These are phyloP conservation scores for Frankliniella fusca DNA, from an alignment of 2,888 invertebrate genomes.

Conservation along the genomic window DNA sequence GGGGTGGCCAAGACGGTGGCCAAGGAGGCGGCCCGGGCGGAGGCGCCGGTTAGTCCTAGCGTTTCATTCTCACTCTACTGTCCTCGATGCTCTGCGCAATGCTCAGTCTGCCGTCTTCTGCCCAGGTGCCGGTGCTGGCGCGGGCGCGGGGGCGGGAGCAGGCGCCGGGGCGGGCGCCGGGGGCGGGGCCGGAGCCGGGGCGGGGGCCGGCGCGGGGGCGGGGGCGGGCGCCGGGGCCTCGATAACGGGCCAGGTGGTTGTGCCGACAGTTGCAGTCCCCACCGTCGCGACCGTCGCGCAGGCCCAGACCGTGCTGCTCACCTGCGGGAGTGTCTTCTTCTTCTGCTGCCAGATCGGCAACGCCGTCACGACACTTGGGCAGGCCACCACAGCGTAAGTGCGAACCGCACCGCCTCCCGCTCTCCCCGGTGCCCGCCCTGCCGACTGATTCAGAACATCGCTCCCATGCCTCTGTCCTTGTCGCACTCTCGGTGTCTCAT, in stretches of 20 bases:
- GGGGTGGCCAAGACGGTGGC: neutral
- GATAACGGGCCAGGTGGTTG: neutral
- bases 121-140: neutral
- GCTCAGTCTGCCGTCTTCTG: too few species aligned
- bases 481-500: too few species aligned
- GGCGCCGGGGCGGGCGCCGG: neutral
- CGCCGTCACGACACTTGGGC: neutral
- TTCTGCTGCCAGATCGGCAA: slow-evolving; percentile 13
- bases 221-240: neutral
- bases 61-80: neutral
- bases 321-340: neutral
- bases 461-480: too few species aligned
- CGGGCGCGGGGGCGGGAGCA: neutral
- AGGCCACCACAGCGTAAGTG: slow-evolving; percentile 2
- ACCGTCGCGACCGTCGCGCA: neutral
- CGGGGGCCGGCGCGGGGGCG: neutral
- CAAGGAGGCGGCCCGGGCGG: neutral
- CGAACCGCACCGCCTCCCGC: neutral
- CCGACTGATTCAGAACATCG: too few species aligned
- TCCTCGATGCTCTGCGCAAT: neutral
- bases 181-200: neutral
- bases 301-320: neutral
- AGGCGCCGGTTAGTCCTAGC: too few species aligned
- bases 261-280: neutral
- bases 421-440: too few species aligned